These are phyloP conservation scores for Phragmatobia fuliginosa DNA, from an alignment of 2,888 invertebrate species.

Conservation along the genomic window DNA sequence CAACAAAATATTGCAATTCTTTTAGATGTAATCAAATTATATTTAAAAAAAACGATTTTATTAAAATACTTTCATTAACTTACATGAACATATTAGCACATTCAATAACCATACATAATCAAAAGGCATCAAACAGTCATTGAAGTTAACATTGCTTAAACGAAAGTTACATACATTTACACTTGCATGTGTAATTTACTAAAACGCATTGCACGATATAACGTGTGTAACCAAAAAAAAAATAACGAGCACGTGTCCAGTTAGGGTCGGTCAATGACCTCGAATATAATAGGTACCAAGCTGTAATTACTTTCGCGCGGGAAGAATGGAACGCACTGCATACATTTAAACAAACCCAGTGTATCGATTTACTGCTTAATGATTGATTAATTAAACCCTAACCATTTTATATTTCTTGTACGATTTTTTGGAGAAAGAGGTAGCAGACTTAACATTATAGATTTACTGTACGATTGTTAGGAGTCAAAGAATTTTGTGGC, in stretches of 20 bases:
- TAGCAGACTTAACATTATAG: too few relatives aligned
- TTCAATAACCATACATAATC: neutral
- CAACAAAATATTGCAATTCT: too few relatives aligned
- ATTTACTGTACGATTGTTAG: too few relatives aligned
- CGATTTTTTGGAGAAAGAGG: neutral
- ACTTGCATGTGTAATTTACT: slow-evolving; percentile 23
- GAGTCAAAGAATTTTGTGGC: neutral
- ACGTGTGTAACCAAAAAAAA: slow-evolving; percentile 48
- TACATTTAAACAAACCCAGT: slow-evolving; percentile 44
- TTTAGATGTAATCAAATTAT: too few relatives aligned
- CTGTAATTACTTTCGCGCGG: slow-evolving; percentile 78
- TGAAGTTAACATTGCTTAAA: neutral
- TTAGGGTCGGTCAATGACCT: slow-evolving; percentile 79
- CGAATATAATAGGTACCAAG: slow-evolving; percentile 60
- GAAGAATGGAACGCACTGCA: slow-evolving; percentile 60
- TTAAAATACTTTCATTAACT: neutral
- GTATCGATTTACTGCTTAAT: slow-evolving; percentile 34
- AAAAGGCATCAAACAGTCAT: neutral
- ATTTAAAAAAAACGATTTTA: too few relatives aligned
- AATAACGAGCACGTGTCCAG: slow-evolving; percentile 64
- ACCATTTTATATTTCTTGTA: neutral
- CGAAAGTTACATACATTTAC: neutral
- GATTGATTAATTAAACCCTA: slow-evolving; percentile 1
- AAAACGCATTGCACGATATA: slow-evolving; percentile 49
- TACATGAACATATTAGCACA: neutral